phyloP scores from a whole-genome alignment of 2,797 vertebrate genomes.

The Toxotes lorentzi region DNA sequence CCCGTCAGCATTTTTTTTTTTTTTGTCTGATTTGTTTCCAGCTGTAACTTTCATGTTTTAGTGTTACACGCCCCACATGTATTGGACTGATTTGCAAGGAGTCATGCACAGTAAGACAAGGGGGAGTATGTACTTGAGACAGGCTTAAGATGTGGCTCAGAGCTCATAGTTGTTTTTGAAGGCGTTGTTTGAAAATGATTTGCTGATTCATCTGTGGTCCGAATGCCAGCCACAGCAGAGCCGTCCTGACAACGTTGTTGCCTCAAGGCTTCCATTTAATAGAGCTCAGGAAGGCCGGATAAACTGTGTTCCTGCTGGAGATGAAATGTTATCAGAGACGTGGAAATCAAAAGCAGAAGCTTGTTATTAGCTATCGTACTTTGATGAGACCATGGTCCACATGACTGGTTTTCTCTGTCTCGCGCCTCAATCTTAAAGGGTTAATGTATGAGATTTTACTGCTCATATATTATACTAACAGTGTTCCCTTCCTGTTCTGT shows the following conservation, averaged over 20 bases:
- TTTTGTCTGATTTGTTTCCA: slow-evolving; percentile 29
- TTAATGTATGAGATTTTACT: neutral
- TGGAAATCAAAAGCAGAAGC: slow-evolving; percentile 71
- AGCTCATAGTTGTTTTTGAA: slow-evolving; percentile 26
- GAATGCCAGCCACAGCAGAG: slow-evolving; percentile 35
- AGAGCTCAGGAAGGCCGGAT: slow-evolving; percentile 58
- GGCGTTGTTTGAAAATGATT: slow-evolving; percentile 13
- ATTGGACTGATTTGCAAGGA: slow-evolving; percentile 1
- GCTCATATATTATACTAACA: too few species aligned
- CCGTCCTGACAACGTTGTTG: neutral
- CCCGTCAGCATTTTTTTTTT: slow-evolving; percentile 5
- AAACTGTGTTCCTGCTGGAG: slow-evolving; percentile 62
- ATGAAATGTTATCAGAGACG: slow-evolving; percentile 68
- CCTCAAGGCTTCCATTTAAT: slow-evolving; percentile 61
- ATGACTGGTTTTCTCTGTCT: neutral
- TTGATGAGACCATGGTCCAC: too few species aligned
- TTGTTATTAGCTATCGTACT: neutral
- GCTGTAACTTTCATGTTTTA: slow-evolving; percentile 4
- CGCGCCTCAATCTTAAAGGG: neutral
- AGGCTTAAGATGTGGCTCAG: slow-evolving; percentile 13
- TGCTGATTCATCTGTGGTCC: slow-evolving; percentile 48
- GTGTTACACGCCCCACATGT: neutral
- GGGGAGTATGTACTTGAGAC: slow-evolving; percentile 3
- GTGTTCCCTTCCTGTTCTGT: neutral
- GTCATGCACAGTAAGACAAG: neutral